phyloP scores from a whole-genome alignment of 2,888 invertebrate species.

The Amaurobius ferox region DNA sequence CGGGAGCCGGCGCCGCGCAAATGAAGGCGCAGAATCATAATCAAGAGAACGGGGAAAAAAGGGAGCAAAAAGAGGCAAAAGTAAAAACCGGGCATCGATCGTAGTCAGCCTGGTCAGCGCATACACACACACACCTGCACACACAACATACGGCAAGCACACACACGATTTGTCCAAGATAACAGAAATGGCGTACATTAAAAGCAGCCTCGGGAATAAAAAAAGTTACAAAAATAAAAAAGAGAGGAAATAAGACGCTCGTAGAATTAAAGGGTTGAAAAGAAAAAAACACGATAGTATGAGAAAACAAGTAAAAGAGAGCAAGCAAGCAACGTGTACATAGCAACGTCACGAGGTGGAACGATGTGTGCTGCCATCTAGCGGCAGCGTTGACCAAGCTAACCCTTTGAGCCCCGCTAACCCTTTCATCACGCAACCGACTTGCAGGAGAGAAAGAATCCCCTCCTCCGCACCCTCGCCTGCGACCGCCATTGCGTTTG shows the following conservation, averaged over 20 bases:
- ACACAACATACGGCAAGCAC: conserved; percentile 5
- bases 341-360: conserved; percentile 62
- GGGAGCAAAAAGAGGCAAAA: conserved; percentile 33
- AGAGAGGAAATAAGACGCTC: conserved; percentile 18
- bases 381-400: conserved; percentile 47
- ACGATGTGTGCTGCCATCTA: conserved; percentile 58
- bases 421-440: conserved; percentile 48
- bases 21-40: conserved; percentile 61
- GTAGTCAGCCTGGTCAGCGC: conserved; percentile 10
- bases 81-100: conserved; percentile 34
- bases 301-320: conserved; percentile 22
- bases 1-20: conserved; percentile 39
- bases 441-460: not conserved
- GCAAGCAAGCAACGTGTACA: conserved; percentile 59
- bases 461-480: not conserved
- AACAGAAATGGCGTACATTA: conserved; percentile 59
- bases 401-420: conserved; percentile 24
- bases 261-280: conserved; percentile 4
- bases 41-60: conserved; percentile 35
- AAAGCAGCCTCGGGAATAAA: conserved; percentile 24
- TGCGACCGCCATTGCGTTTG: not conserved
- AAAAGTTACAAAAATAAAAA: conserved; percentile 32
- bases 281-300: not conserved
- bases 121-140: not conserved
- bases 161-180: conserved; percentile 8